phyloP scores from a whole-genome alignment of 2,888 invertebrate genomes.

The Heliconius sara region DNA sequence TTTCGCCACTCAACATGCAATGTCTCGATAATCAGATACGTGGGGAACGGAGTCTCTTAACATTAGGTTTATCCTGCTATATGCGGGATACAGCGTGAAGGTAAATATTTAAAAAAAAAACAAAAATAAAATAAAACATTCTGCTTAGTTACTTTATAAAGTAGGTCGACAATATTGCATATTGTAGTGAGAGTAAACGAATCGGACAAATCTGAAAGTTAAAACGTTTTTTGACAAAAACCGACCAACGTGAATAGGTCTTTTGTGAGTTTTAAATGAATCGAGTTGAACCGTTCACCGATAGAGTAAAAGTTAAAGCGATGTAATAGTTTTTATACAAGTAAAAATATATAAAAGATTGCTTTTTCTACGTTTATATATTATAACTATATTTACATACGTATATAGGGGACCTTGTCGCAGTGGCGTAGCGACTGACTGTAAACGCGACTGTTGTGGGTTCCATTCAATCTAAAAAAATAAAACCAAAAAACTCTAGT shows the following conservation, averaged over 20 bases:
- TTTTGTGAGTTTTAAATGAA: conserved; percentile 24
- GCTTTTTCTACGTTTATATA: too few species aligned
- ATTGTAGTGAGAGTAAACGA: conserved; percentile 16
- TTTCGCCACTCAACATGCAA: background rate
- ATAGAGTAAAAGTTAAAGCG: background rate
- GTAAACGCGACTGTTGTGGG: too few species aligned
- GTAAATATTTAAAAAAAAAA: background rate
- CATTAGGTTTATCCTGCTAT: too few species aligned
- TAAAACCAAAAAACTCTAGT: too few species aligned
- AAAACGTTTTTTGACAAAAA: conserved; percentile 20
- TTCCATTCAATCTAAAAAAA: too few species aligned
- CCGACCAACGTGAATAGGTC: conserved; percentile 13
- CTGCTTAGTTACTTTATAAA: background rate
- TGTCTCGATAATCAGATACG: background rate
- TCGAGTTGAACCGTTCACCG: conserved; percentile 3
- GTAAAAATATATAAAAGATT: background rate
- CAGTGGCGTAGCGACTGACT: too few species aligned
- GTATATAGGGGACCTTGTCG: too few species aligned
- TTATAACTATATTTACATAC: too few species aligned
- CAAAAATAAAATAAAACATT: background rate
- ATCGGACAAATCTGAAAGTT: conserved; percentile 21
- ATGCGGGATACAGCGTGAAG: background rate
- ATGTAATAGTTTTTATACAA: background rate
- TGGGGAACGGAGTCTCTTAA: background rate
- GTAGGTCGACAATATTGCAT: conserved; percentile 12